These are phyloP conservation scores for Ethmia dodecea DNA, from an alignment of 2,888 invertebrate species.

Conservation along the genomic window DNA sequence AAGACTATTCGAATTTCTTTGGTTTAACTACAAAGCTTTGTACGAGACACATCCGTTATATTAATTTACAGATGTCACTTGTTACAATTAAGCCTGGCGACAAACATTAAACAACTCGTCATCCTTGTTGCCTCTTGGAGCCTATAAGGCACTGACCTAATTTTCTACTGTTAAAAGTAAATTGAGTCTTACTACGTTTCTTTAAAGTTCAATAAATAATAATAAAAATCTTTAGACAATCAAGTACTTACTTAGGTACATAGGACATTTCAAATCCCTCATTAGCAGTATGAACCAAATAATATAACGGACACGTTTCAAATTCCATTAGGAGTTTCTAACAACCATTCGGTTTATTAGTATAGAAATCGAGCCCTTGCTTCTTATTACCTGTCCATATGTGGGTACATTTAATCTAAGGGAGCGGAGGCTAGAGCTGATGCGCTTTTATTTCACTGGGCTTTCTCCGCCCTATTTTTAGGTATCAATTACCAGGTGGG, in stretches of 20 bases:
- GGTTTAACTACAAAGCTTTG: conserved; percentile 2
- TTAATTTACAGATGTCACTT: conserved; percentile 20
- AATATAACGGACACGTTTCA: no score
- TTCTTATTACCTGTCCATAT: neutral
- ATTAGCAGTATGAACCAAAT: no score
- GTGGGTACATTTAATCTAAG: neutral
- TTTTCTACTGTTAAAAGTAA: no score
- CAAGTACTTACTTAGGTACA: no score
- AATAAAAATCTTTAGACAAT: no score
- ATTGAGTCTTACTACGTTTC: no score
- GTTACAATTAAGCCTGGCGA: conserved; percentile 19
- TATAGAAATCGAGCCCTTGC: neutral
- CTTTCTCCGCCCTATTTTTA: conserved; percentile 59
- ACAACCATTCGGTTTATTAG: no score
- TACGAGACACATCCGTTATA: conserved; percentile 12
- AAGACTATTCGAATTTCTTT: no score
- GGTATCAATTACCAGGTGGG: conserved; percentile 38
- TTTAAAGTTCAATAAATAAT: no score
- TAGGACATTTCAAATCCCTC: no score
- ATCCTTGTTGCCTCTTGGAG: conserved; percentile 11
- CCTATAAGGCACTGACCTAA: neutral
- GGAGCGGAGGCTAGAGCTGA: neutral
- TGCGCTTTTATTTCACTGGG: conserved; percentile 28
- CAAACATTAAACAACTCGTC: conserved; percentile 11
- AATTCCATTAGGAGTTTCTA: no score